These are phyloP conservation scores for Phaenicophaeus curvirostris DNA, from an alignment of 2,797 vertebrate species.

Conservation along the genomic window DNA sequence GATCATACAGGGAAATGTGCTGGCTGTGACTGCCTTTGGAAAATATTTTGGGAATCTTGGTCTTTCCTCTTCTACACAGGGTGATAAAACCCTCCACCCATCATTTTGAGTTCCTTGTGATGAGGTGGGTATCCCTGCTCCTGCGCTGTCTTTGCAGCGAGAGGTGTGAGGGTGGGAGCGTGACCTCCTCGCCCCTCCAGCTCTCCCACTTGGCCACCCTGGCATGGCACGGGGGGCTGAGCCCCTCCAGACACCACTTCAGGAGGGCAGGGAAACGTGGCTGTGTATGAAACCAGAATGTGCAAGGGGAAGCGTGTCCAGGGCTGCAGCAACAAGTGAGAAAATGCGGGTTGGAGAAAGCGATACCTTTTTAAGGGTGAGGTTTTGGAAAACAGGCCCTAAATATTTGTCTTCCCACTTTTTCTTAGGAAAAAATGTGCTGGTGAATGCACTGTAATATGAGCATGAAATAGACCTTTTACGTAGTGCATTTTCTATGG, in stretches of 20 bases:
- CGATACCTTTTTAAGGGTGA: fast-evolving
- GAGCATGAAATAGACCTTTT: not conserved
- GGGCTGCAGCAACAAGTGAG: not conserved
- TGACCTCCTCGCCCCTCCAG: not conserved
- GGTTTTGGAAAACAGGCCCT: not conserved
- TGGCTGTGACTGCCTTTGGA: not conserved
- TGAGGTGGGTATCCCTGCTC: not conserved
- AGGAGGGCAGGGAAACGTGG: not conserved
- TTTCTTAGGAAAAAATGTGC: not conserved
- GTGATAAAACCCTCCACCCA: not conserved
- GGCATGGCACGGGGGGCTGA: fast-evolving
- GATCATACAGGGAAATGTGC: not conserved
- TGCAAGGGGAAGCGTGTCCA: fast-evolving
- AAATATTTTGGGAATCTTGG: not conserved
- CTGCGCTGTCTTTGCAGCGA: not conserved
- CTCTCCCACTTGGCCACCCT: not conserved
- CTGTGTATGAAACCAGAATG: fast-evolving
- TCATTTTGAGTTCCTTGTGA: not conserved
- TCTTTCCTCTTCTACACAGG: fast-evolving
- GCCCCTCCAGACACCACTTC: not conserved
- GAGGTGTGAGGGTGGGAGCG: not conserved
- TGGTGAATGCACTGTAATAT: not conserved
- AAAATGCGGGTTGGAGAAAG: not conserved
- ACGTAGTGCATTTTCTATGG: not conserved
- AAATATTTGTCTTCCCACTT: not conserved